These are phyloP conservation scores for Ceratotherium simum DNA, from an alignment of 2,113 vertebrate genomes.

Conservation along the genomic window DNA sequence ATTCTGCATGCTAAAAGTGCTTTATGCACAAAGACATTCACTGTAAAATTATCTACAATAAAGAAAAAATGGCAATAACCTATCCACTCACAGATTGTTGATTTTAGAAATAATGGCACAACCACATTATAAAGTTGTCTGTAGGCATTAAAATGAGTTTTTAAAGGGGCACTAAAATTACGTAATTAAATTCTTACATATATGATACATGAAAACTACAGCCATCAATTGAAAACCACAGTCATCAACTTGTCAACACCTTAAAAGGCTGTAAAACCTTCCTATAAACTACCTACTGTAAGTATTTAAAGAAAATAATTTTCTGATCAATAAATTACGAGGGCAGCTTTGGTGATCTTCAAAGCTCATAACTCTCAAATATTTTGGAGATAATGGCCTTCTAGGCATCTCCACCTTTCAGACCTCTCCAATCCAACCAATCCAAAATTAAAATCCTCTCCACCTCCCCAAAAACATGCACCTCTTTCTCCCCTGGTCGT, in stretches of 20 bases:
- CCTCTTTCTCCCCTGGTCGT: background rate
- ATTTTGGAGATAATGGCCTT: background rate
- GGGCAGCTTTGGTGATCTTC: background rate
- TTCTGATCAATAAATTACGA: background rate
- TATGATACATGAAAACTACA: background rate
- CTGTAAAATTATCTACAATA: background rate
- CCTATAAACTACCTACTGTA: background rate
- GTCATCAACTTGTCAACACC: background rate
- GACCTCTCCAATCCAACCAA: background rate
- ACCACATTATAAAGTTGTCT: conserved; percentile 24
- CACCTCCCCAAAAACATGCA: background rate
- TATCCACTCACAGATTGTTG: background rate
- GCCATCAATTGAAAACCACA: background rate
- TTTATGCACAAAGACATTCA: background rate
- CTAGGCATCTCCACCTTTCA: background rate
- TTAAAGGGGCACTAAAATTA: background rate
- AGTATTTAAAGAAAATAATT: background rate
- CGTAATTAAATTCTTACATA: background rate
- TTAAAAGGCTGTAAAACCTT: background rate
- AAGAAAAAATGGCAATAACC: conserved; percentile 14
- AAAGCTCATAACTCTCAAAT: background rate
- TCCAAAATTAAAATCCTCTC: background rate
- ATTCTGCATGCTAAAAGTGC: background rate
- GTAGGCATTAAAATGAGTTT: background rate
- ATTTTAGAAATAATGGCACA: background rate